phyloP scores from a whole-genome alignment of 2,113 vertebrate genomes.

The Ctenodactylus gundi region DNA sequence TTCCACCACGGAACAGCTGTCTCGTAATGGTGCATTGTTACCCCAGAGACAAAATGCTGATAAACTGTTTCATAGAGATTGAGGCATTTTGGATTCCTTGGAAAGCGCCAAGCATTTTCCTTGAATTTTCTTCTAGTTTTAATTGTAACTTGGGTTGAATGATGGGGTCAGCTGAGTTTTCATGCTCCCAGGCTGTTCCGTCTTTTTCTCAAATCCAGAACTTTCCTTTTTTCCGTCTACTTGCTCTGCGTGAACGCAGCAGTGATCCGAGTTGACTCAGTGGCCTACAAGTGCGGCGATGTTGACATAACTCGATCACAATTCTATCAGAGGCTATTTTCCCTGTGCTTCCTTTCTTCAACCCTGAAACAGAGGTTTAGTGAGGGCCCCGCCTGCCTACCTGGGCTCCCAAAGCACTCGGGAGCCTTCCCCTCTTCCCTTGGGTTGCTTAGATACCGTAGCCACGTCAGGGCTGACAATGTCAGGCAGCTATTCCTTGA shows the following conservation, averaged over 20 bases:
- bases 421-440: not conserved
- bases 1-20: not conserved
- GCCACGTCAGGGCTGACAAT: not conserved
- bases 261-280: not conserved
- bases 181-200: not conserved
- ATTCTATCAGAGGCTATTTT: fast-evolving
- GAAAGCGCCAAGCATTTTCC: constrained; percentile 2
- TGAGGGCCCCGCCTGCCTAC: fast-evolving
- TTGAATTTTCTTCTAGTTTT: constrained; percentile 3
- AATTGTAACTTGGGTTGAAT: not conserved
- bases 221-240: not conserved
- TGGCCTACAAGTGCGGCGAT: not conserved
- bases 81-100: constrained; percentile 2
- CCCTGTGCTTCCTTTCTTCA: not conserved
- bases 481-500: not conserved
- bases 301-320: not conserved
- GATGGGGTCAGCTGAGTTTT: not conserved
- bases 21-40: constrained; percentile 16
- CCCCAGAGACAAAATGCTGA: constrained; percentile 17
- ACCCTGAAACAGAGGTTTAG: not conserved
- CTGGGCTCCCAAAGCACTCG: not conserved
- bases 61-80: not conserved
- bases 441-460: not conserved
- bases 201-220: not conserved
- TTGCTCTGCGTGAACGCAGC: not conserved